Base-by-base conservation (phyloP, 64 coral and sea anemone species). In the Montipora sp. region DNA sequence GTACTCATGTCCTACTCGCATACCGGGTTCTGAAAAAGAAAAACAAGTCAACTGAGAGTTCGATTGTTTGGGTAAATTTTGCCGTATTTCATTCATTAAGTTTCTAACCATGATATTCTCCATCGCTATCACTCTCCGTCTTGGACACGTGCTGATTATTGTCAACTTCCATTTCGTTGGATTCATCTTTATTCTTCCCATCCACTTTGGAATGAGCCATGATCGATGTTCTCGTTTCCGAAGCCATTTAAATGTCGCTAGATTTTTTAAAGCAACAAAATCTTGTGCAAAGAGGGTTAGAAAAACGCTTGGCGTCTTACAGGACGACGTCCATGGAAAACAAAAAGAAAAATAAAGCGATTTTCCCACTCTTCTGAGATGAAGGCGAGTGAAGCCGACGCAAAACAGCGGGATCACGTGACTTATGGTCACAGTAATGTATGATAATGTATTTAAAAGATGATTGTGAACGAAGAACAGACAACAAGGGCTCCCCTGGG, bases 1-100 rank as follows among this genome's bases (percentile, higher is more conserved):
- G 77, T 89, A 95, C 24, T 95, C 94, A 5, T 83, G 67, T 73
- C 94, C 94, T 51, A 95, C 94, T 88, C 94, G 65, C 94, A 95
- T 95, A n/a, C 94, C 94, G 67, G 90, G 94, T 50, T 95, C 94
- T 95, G 89, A 46, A 47, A 78, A 59, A 24, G 80, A 83, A 89
- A 47, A 85, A 22, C 60, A 48, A 70, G 66, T 49, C 20, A 16
- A 57, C n/a, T 4, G 11, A 11, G 11, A n/a, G 16, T 22, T 0
- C 3, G 8, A 46, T 57, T 11, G 16, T 85, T 85, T 71, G 82
- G 45, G 71, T 50, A 11, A 85, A 72, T 12, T 1, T 5, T 48
- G 3, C 70, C 5, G n/a, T 21, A 48, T 71, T 49, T 85, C 20
- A 80, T 61, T 87, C 59, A 80, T 79, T 47, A 27, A 77, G 46